Conservation (phyloP, 2,888 invertebrate genomes). For the Thereva unica region DNA sequence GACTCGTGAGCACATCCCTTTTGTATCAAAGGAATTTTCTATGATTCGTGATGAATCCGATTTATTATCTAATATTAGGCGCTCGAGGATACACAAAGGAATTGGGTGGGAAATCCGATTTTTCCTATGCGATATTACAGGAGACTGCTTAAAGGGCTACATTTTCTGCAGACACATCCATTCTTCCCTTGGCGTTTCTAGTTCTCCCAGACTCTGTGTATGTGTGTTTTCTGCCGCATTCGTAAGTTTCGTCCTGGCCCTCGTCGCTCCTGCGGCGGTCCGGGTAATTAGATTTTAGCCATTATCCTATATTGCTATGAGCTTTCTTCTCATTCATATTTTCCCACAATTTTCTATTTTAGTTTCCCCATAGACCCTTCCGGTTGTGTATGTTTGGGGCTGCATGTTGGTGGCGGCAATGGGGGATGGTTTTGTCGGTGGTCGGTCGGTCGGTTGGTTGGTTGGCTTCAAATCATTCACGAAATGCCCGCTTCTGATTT, state of each 20-base stretch:
- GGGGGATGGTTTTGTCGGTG: no score
- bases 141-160: neutral
- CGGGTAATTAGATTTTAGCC: conserved; percentile 31
- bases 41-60: conserved; percentile 38
- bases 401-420: no score
- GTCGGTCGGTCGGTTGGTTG: neutral
- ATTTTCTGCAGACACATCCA: conserved; percentile 22
- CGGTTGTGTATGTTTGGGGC: no score
- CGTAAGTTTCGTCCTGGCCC: conserved; percentile 8
- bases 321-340: conserved; percentile 18
- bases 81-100: conserved; percentile 11
- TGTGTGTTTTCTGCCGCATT: conserved; percentile 8
- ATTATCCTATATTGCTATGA: conserved; percentile 17
- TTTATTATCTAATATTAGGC: conserved; percentile 39
- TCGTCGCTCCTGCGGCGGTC: conserved; percentile 14
- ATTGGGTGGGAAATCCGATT: conserved; percentile 24
- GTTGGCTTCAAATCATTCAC: conserved; percentile 9
- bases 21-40: conserved; percentile 37
- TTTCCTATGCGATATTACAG: conserved; percentile 13
- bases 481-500: conserved; percentile 25
- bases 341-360: conserved; percentile 32
- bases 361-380: conserved; percentile 22
- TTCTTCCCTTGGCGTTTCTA: conserved; percentile 16
- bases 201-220: conserved; percentile 6
- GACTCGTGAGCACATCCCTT: conserved; percentile 10